phyloP scores from a whole-genome alignment of 2,113 vertebrate species.

The Hyla sarda region DNA sequence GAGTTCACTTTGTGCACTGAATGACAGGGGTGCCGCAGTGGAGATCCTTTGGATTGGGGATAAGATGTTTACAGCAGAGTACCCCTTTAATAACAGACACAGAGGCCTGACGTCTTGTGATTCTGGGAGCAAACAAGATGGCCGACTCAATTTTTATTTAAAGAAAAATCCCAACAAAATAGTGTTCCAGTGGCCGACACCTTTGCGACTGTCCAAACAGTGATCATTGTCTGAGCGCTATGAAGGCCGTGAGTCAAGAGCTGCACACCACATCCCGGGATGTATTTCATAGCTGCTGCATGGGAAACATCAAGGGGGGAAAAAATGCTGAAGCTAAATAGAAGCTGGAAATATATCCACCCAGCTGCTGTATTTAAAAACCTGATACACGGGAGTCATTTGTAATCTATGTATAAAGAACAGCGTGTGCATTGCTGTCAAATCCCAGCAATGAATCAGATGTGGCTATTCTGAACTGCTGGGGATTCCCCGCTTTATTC shows the following conservation, averaged over 20 bases:
- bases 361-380: constrained; percentile 51
- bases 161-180: constrained; percentile 46
- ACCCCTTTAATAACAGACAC: not conserved
- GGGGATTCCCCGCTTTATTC: constrained; percentile 20
- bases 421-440: accelerated
- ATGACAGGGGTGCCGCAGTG: too few species aligned
- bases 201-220: constrained; percentile 59
- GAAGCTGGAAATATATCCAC: not conserved
- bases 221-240: constrained; percentile 62
- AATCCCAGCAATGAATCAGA: constrained; percentile 29
- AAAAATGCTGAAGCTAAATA: not conserved
- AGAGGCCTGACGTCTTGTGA: not conserved
- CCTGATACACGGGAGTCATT: constrained; percentile 36
- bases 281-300: not conserved
- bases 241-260: constrained; percentile 60
- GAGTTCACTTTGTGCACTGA: too few species aligned
- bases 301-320: constrained; percentile 55
- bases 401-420: constrained; percentile 44
- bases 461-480: constrained; percentile 39
- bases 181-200: constrained; percentile 59
- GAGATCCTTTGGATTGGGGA: too few species aligned
- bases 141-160: not conserved
- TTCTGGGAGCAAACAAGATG: not conserved
- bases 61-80: too few species aligned
- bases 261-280: not conserved